Evolutionary conservation across 2,797 vertebrate species (phyloP).

Genomic region (Trematomus bernacchii): DNA sequence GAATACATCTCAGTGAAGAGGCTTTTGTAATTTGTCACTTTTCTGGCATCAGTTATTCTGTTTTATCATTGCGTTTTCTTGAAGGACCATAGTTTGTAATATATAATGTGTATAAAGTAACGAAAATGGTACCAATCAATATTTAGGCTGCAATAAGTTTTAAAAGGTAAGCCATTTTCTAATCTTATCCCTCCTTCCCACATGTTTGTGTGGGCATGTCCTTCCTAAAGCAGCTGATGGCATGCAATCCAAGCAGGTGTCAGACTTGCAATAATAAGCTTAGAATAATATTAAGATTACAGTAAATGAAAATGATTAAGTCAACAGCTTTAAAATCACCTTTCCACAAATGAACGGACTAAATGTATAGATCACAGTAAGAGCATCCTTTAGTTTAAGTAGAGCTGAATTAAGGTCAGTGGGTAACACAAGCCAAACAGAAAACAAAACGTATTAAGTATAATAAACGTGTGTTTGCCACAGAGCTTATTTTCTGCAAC

Average conservation of each 20-base stretch:
- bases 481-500: too few relatives aligned
- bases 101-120: not conserved
- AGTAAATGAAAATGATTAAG: not conserved
- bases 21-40: too few relatives aligned
- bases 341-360: not conserved
- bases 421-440: too few relatives aligned
- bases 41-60: too few relatives aligned
- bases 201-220: slow-evolving; percentile 64
- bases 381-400: not conserved
- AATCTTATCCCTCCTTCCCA: slow-evolving; percentile 66
- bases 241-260: slow-evolving; percentile 41
- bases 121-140: slow-evolving; percentile 22
- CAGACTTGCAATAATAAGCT: not conserved
- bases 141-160: slow-evolving; percentile 39
- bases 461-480: too few relatives aligned
- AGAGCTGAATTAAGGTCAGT: not conserved
- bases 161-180: slow-evolving; percentile 40
- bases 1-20: too few relatives aligned
- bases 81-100: not conserved
- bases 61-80: too few relatives aligned
- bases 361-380: not conserved
- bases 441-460: too few relatives aligned
- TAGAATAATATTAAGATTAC: not conserved
- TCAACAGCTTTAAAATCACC: not conserved
- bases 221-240: slow-evolving; percentile 47